A percentile compares a stretch with the other conserved stretches of the same genome.
Conservation (phyloP, 1,140 invertebrate species). For the Megalopta genalis region DNA sequence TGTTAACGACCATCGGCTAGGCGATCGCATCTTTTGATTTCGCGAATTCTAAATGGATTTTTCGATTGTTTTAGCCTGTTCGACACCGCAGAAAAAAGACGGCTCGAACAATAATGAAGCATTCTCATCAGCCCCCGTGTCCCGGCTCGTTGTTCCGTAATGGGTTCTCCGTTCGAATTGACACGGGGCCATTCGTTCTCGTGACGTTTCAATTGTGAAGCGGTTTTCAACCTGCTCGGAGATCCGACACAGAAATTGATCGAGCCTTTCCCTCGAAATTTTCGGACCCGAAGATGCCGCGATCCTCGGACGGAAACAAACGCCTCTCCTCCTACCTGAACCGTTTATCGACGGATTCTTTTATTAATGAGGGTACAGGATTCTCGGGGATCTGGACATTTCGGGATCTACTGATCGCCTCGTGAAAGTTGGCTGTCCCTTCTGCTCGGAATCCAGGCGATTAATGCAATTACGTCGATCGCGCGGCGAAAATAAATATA, state of each 20-base stretch:
- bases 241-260: conserved; percentile 65
- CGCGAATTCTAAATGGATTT: too few species aligned
- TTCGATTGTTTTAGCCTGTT: too few species aligned
- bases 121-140: not conserved
- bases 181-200: conserved; percentile 62
- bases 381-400: not conserved
- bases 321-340: conserved; percentile 34
- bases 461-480: too few species aligned
- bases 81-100: too few species aligned
- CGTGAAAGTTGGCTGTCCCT: not conserved
- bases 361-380: conserved; percentile 74
- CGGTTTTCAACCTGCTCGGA: conserved; percentile 47
- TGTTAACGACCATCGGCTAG: too few species aligned
- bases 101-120: not conserved
- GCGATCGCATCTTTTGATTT: too few species aligned
- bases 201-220: conserved; percentile 69
- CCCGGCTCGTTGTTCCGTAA: conserved; percentile 44
- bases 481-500: too few species aligned
- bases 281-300: conserved; percentile 29
- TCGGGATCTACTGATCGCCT: not conserved
- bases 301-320: conserved; percentile 14
- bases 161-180: conserved; percentile 58
- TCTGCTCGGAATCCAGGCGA: not conserved
- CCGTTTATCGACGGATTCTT: conserved; percentile 64
- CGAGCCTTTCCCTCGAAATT: conserved; percentile 50